These are phyloP conservation scores for Dolichoris vasculosae DNA, from an alignment of 1,140 invertebrate genomes.

Conservation along the genomic window DNA sequence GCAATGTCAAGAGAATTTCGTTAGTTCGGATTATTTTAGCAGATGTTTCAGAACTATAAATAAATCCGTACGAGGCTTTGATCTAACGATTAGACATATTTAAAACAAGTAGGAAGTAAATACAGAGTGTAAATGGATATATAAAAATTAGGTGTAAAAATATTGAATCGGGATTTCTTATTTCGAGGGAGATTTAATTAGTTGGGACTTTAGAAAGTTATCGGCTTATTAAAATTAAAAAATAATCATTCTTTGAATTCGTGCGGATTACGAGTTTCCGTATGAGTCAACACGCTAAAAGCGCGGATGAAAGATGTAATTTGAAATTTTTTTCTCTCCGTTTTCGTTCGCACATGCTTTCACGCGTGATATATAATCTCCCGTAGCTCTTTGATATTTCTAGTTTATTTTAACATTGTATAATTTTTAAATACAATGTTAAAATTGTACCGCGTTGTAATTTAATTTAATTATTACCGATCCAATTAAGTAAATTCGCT, in stretches of 20 bases:
- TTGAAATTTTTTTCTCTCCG: neutral
- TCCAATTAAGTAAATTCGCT: neutral
- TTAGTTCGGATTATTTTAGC: neutral
- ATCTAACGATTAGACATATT: too few relatives aligned
- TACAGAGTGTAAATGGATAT: too few relatives aligned
- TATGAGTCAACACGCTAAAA: neutral
- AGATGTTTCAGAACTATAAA: too few relatives aligned
- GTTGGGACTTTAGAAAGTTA: constrained; percentile 2
- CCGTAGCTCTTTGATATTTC: neutral
- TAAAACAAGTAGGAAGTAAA: too few relatives aligned
- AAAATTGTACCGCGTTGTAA: neutral
- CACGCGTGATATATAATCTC: neutral
- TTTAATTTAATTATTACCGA: neutral
- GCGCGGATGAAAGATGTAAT: neutral
- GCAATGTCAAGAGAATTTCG: neutral
- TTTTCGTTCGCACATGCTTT: neutral
- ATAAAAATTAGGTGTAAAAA: neutral
- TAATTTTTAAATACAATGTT: too few relatives aligned
- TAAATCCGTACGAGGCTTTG: too few relatives aligned
- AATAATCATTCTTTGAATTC: neutral
- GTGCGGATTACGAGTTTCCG: constrained; percentile 34
- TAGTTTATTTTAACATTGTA: neutral
- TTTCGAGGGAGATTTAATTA: constrained; percentile 39
- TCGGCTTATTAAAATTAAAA: neutral
- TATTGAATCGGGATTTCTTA: constrained; percentile 22